Evolutionary conservation across 2,888 invertebrate species (phyloP), one percentile per base, ranked within the genome.

Genomic region (Epistrophella euchroma): DNA sequence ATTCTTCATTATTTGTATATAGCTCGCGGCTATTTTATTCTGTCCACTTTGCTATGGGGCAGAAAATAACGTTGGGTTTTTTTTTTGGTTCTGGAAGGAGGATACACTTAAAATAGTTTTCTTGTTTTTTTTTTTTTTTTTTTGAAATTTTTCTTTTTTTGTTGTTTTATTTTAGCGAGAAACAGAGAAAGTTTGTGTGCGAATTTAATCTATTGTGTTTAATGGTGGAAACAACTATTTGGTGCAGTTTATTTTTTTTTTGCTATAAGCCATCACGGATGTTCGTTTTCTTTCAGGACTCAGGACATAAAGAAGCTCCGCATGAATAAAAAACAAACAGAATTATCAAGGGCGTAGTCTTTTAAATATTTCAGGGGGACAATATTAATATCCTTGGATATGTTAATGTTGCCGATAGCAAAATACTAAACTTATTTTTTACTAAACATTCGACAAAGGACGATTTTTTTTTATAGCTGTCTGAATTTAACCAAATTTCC

Each of bases 61-160:
- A 74, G 58, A 75, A 79, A 79, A 79, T 45, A 84, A 75, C 71
- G 37, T 64, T 66, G 75, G 58, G 37, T 64, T 84, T 35, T 70
- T 17, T 35, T 10, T n/a, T 55, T 9, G n/a, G 2, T 17, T 43
- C 6, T n/a, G 9, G 6, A 50, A 13, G 13, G 22, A 50, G 50
- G 50, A 77, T 82, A 82, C 66, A 72, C 72, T 77, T 72, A 76
- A 77, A 76, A 76, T 72, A 71, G 75, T 76, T 81, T 75, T 43
- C 52, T 68, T 47, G 32, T 10, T 7, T 43, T 25, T 19, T 43
- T 28, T 25, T 68, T 45, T 37, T 28, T 0, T 25, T 43, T 9
- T 9, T 32, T 32, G 32, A 32, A 32, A 45, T 17, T 25, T n/a
- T 43, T 60, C 2, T 40, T n/a, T 19, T 40, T 17, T 25, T 68